These are phyloP conservation scores for Tetragonula clypearis DNA, from an alignment of 1,140 invertebrate genomes.

Conservation along the genomic window DNA sequence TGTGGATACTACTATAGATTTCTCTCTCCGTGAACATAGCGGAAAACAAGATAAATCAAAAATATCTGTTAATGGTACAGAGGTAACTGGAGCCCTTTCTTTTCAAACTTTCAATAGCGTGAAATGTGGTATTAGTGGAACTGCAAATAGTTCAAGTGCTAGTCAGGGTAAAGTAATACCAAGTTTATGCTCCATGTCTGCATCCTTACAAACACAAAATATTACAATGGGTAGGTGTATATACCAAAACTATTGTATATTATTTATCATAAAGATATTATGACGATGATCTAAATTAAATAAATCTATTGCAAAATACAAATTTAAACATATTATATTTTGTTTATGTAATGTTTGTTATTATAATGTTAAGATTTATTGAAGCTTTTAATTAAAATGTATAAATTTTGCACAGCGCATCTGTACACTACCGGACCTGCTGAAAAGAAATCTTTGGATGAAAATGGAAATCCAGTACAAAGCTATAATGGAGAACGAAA, in stretches of 20 bases:
- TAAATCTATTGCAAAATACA: background rate
- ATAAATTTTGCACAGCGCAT: conserved; percentile 63
- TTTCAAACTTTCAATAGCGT: conserved; percentile 77
- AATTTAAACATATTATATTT: background rate
- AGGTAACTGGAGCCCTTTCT: conserved; percentile 73
- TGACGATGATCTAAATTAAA: background rate
- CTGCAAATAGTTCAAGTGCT: conserved; percentile 65
- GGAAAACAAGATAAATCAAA: conserved; percentile 75
- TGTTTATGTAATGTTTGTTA: no score
- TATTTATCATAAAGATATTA: background rate
- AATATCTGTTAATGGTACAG: conserved; percentile 76
- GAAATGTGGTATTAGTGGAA: conserved; percentile 73
- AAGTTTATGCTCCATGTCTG: conserved; percentile 70
- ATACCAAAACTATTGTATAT: conserved; percentile 9
- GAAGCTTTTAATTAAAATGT: conserved; percentile 22
- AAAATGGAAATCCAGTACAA: conserved; percentile 86
- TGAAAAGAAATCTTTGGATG: conserved; percentile 85
- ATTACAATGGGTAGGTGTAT: conserved; percentile 75
- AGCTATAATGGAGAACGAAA: conserved; percentile 80
- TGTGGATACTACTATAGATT: conserved; percentile 77
- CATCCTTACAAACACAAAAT: conserved; percentile 71
- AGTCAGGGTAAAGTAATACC: conserved; percentile 68
- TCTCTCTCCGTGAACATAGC: conserved; percentile 74
- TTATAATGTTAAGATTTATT: background rate
- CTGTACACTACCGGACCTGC: conserved; percentile 61